Evolutionary conservation across 2,797 vertebrate genomes (phyloP), one percentile per base, ranked within the genome.

Genomic region (Onychomys torridus): DNA sequence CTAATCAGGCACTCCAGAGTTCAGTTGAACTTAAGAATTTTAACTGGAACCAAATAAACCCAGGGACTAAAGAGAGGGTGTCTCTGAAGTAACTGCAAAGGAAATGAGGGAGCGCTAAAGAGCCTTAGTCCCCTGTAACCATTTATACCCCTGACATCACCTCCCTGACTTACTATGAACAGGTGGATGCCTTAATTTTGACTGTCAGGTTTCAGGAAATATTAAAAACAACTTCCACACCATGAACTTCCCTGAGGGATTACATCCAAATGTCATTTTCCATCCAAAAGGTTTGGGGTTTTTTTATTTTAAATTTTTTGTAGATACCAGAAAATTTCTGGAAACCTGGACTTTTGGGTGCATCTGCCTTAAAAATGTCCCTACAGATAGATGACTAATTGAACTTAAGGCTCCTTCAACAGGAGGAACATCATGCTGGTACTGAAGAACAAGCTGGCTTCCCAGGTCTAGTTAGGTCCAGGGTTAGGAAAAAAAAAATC

Each of bases 231-330:
- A 75, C 23, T 92, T 65, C n/a, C 43, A 81, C 19, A 93, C 59
- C 61, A 93, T 90, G 23, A 83, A 94, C 88, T 83, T 97, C 78
- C 85, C 75, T 73, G 52, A 92, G 11, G 55, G 25, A 87, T 87
- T 96, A 92, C 92, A 96, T 89, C 63, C 46, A 96, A 96, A 96
- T 87, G 85, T 95, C 89, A 37, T 5, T 40, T 19, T 96, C 89
- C 90, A 96, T 89, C 63, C 59, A 95, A 96, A 96, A 97, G 23
- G 27, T 34, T 75, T 93, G 84, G 86, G 84, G 86, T 84, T 94
- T 88, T 88, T n/a, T 46, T 27, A 59, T 59, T 59, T 57, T 19
- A 16, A 17, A 21, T 59, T n/a, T 59, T n/a, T 32, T 65, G 37
- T 69, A 91, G 65, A 79, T 89, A 77, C 93, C 43, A 91, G 55